Percentiles rank a stretch among this genome's conserved stretches.
Evolutionary conservation across 2,888 invertebrate species (phyloP).

Genomic region (Hypolimnas misippus): DNA sequence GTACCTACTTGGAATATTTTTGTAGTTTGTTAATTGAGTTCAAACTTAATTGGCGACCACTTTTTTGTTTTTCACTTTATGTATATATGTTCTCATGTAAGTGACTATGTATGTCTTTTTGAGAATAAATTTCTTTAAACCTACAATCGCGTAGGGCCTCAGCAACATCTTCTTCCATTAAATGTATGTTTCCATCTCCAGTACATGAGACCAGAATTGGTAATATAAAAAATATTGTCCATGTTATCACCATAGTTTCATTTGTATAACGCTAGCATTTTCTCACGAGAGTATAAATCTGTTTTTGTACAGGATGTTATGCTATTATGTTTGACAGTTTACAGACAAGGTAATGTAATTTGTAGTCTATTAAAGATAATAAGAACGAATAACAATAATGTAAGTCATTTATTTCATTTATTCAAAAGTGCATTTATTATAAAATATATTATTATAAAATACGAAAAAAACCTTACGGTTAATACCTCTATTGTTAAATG

Average conservation of each 20-base stretch:
- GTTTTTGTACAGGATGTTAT: slow-evolving; percentile 56
- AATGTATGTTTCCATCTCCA: slow-evolving; percentile 70
- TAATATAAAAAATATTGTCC: slow-evolving; percentile 53
- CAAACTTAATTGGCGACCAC: no score
- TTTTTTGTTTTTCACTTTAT: no score
- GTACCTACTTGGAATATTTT: no score
- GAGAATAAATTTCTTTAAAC: no score
- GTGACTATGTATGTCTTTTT: no score
- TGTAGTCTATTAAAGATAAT: slow-evolving; percentile 5
- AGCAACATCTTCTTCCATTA: slow-evolving; percentile 72
- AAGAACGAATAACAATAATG: neutral
- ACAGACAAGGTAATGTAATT: slow-evolving; percentile 47
- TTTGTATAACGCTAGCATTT: slow-evolving; percentile 36
- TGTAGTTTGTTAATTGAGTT: no score
- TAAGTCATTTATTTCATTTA: neutral
- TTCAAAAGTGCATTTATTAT: neutral
- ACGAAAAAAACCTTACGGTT: no score
- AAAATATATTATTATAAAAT: no score
- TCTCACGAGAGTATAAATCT: slow-evolving; percentile 53
- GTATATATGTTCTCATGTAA: no score
- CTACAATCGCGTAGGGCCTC: slow-evolving; percentile 65
- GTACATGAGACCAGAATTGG: slow-evolving; percentile 56
- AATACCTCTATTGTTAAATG: no score
- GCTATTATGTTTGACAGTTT: slow-evolving; percentile 60
- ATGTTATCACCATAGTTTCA: slow-evolving; percentile 53